Base-by-base conservation (phyloP, 2,113 vertebrate genomes). In the Coregonus clupeaformis region DNA sequence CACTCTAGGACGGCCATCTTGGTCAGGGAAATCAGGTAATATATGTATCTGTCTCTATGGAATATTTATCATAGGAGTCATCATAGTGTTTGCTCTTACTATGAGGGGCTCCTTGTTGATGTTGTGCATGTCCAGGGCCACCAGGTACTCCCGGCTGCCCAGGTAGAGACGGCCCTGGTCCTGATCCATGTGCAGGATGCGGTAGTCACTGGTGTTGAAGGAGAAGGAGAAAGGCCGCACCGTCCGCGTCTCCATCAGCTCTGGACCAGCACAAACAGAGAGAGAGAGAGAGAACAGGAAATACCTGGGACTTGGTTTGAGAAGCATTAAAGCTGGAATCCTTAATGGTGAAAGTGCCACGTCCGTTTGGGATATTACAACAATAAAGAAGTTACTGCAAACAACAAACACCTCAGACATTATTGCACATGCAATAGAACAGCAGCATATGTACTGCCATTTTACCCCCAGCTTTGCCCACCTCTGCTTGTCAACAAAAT, bases 31-130 rank as follows among this genome's bases (percentile, higher is more conserved):
- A 42, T 42, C 16, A 52, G 49, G 3, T 52, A 18, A 18, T 52
- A 52, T 52, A 52, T 52, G 49, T 16, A 52, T 18, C 49, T 42
- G 36, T 42, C 36, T 42, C 36, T 42, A 11, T 42, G 36, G 60
- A 63, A 25, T 63, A 1, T 9, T 5, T 63, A 63, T 63, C 22
- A 63, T 63, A 25, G 14, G 24, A 13, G 16, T 42, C 3, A 62
- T 55, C 20, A 29, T 42, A 25, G 12, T 22, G 6, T 42, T n/a
- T n/a, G 5, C 42, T 11, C 89, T 86, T 88, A 93, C 92, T 63
- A 92, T 91, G 27, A 93, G 90, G 5, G 92, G 92, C 79, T 92
- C 91, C 59, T 88, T 89, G 80, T 92, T 92, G 83, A 93, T 81
- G 69, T 93, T 93, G 69, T 91, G 89, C 67, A 92, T 89, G 81